These are phyloP conservation scores for Rafetus swinhoei DNA, from an alignment of 2,113 vertebrate genomes.

Conservation along the genomic window DNA sequence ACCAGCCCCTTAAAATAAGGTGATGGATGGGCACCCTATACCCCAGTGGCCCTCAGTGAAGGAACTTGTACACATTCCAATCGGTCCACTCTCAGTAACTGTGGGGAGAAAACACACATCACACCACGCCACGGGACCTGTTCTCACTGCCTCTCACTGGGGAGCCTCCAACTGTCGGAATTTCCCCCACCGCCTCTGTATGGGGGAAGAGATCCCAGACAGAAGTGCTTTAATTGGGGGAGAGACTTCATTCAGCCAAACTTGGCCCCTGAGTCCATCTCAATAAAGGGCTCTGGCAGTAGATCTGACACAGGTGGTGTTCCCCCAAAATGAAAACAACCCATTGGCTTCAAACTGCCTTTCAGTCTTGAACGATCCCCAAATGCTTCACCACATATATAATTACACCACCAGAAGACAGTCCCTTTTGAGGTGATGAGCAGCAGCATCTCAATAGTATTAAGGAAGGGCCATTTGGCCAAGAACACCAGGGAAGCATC, in stretches of 20 bases:
- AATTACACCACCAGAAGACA: fast-evolving
- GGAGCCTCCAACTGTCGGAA: neutral
- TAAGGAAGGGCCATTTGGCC: fast-evolving
- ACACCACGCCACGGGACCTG: neutral
- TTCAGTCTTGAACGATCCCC: neutral
- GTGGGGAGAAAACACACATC: neutral
- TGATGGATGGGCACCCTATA: neutral
- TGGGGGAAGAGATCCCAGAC: neutral
- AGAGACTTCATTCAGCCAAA: neutral
- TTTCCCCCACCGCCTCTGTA: neutral
- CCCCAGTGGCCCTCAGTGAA: neutral
- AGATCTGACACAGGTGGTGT: fast-evolving
- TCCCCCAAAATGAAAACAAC: neutral
- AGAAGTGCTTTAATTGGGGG: neutral
- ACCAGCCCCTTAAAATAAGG: neutral
- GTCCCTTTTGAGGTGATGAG: fast-evolving
- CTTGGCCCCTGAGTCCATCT: neutral
- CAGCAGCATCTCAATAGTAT: fast-evolving
- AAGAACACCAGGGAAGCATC: neutral
- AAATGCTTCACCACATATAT: neutral
- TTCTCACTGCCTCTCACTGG: neutral
- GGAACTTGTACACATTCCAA: neutral
- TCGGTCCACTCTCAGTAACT: neutral
- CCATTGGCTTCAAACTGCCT: fast-evolving
- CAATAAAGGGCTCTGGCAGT: neutral